A percentile compares a stretch with the other conserved stretches of the same genome.
phyloP scores from a whole-genome alignment of 1,140 invertebrate species.

The Neotoxoptera formosana region DNA sequence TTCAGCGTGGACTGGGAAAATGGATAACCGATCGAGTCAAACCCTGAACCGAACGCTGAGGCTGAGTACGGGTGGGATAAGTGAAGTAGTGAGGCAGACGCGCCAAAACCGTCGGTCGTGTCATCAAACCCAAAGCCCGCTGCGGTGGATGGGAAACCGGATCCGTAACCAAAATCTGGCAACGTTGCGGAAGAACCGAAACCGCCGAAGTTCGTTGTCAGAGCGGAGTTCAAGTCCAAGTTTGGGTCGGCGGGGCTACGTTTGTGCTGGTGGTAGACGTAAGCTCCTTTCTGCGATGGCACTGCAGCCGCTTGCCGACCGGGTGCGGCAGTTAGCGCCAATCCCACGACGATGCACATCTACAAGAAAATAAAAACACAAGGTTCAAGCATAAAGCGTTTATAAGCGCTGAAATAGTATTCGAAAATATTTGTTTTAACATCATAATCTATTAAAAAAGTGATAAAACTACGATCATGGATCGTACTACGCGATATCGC shows the following conservation, averaged over 20 bases:
- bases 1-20: background rate
- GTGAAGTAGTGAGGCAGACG: background rate
- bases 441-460: too few relatives aligned
- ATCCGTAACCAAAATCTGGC: background rate
- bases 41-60: background rate
- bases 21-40: background rate
- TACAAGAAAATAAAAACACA: background rate
- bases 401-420: background rate
- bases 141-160: background rate
- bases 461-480: too few relatives aligned
- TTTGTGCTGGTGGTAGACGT: background rate
- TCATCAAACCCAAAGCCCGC: background rate
- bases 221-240: background rate
- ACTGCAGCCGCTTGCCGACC: background rate
- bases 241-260: background rate
- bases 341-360: background rate
- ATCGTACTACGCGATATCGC: background rate
- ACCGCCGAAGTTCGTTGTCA: background rate
- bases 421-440: too few relatives aligned
- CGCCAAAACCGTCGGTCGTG: background rate
- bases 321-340: background rate
- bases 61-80: background rate
- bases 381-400: background rate
- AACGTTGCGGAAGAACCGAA: background rate
- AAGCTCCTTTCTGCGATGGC: background rate